A percentile compares a stretch with the other conserved stretches of the same genome.
Conservation (phyloP, 1,140 invertebrate genomes). For the Uloborus diversus region DNA sequence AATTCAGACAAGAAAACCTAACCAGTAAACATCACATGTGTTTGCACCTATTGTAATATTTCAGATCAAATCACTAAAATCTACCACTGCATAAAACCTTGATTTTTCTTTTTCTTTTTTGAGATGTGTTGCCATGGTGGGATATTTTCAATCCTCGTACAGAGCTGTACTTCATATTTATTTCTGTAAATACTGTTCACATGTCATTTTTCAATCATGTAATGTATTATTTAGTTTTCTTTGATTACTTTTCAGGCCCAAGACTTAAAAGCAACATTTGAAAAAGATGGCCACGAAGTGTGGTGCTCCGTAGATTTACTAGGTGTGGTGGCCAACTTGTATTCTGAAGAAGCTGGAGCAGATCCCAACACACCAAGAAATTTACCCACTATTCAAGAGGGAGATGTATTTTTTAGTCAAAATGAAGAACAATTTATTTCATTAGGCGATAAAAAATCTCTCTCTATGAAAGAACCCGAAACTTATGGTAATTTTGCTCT, state of each 20-base stretch:
- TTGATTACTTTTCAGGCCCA: conserved; percentile 12
- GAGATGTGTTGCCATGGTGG: no score
- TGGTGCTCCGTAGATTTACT: conserved; percentile 63
- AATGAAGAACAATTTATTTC: conserved; percentile 20
- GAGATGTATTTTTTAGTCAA: conserved; percentile 42
- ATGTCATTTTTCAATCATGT: no score
- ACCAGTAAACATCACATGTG: no score
- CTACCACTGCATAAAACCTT: no score
- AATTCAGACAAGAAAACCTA: no score
- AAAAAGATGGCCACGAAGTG: conserved; percentile 61
- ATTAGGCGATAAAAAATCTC: conserved; percentile 50
- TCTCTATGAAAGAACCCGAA: conserved; percentile 21
- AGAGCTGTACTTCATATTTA: no score
- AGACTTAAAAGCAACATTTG: conserved; percentile 60
- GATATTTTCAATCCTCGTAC: no score
- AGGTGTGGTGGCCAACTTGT: conserved; percentile 14
- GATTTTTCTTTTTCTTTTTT: no score
- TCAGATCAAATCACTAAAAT: no score
- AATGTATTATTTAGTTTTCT: not conserved
- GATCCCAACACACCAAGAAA: conserved; percentile 51
- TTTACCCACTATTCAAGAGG: conserved; percentile 57
- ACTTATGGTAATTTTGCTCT: conserved; percentile 11
- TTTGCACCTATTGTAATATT: no score
- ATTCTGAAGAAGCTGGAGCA: conserved; percentile 4
- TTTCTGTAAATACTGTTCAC: no score